phyloP scores from a whole-genome alignment of 2,888 invertebrate species.

The Axea sp. region DNA sequence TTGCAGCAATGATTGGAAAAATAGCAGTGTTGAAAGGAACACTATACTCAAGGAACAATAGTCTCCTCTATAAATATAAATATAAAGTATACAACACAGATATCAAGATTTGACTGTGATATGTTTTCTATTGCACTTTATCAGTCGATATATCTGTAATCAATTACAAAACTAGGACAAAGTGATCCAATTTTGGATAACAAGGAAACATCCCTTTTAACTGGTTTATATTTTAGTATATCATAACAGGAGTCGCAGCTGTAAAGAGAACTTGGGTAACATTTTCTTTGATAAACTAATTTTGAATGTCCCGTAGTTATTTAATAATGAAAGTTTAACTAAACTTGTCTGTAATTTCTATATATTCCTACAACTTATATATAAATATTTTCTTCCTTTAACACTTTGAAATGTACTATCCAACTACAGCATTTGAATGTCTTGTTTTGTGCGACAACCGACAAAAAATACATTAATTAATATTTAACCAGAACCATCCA shows the following conservation, averaged over 20 bases:
- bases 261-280: conserved; percentile 5
- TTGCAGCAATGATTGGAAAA: too few species aligned
- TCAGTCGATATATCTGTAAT: conserved; percentile 11
- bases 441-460: not conserved
- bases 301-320: too few species aligned
- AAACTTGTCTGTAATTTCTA: conserved; percentile 5
- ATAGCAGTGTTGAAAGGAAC: too few species aligned
- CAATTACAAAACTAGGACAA: conserved; percentile 19
- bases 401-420: too few species aligned
- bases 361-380: too few species aligned
- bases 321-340: conserved; percentile 2
- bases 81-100: too few species aligned
- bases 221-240: conserved; percentile 13
- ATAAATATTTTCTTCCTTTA: too few species aligned
- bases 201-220: conserved; percentile 4
- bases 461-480: conserved; percentile 12
- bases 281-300: conserved; percentile 1
- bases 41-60: too few species aligned
- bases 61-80: too few species aligned
- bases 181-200: conserved; percentile 7
- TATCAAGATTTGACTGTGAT: too few species aligned
- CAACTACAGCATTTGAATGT: not conserved
- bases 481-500: conserved; percentile 17
- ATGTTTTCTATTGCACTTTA: not conserved
- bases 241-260: too few species aligned